Evolutionary conservation across 1,140 invertebrate species (phyloP).

Genomic region (Heliothis virescens): DNA sequence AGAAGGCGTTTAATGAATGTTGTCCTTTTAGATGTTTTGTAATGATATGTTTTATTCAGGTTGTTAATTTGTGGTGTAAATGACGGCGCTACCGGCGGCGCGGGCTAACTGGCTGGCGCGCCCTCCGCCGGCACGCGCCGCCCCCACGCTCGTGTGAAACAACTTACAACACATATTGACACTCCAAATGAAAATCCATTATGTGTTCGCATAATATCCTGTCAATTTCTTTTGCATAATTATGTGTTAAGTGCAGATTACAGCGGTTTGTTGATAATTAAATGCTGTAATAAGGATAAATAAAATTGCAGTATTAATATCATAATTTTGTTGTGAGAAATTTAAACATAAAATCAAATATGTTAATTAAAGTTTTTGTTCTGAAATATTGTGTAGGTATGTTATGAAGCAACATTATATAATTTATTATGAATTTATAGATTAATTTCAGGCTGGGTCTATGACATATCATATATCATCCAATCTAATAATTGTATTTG

Average conservation of each 20-base stretch:
- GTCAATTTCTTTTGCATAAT: conserved; percentile 32
- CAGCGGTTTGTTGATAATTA: conserved; percentile 4
- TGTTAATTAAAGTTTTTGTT: no score
- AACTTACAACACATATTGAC: conserved; percentile 43
- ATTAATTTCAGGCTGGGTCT: no score
- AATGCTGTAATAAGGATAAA: neutral
- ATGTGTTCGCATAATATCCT: conserved; percentile 38
- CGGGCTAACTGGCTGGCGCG: conserved; percentile 13
- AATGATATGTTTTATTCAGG: conserved; percentile 51
- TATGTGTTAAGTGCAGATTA: conserved; percentile 14
- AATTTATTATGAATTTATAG: no score
- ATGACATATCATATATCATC: no score
- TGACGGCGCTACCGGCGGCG: conserved; percentile 44
- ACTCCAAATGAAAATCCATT: conserved; percentile 41
- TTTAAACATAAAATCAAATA: no score
- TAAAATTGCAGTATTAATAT: neutral
- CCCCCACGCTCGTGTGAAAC: conserved; percentile 40
- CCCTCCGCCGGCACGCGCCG: conserved; percentile 43
- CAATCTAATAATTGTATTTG: no score
- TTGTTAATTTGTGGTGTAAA: conserved; percentile 52
- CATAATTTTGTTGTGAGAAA: no score
- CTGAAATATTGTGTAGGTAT: no score
- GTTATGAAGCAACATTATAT: no score
- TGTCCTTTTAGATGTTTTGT: conserved; percentile 43
- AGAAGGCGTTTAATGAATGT: conserved; percentile 36